Base-by-base conservation (phyloP, 2,113 vertebrate species). In the Tachycineta bicolor region DNA sequence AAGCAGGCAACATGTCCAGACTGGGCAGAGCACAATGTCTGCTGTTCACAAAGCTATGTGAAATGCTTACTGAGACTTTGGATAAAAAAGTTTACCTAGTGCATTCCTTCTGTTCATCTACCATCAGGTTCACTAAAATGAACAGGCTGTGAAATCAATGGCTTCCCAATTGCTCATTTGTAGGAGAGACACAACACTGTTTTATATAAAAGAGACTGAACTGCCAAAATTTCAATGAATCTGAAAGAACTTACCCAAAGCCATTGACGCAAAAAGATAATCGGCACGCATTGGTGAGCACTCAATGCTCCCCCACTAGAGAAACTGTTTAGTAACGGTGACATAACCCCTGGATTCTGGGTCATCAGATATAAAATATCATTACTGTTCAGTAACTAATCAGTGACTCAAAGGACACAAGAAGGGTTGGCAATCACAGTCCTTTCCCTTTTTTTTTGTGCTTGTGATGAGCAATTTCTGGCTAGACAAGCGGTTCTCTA, bases 61-160 rank as follows among this genome's bases (percentile, higher is more conserved):
- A 96, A 95, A 94, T 60, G 75, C 62, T 87, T 92, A 73, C 60
- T 50, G 80, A 96, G 89, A 83, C 62, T 33, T 33, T 37, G 55
- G 77, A 89, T 92, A 77, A 87, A 75, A 74, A 92, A 65, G 86
- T 89, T 81, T 88, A 95, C 88, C 91, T 87, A 71, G 74, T 37
- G 44, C 89, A 92, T 96, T 93, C 75, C 78, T 95, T 91, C 91
- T 96, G 87, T 69, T 97, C 83, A 97, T 70, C 64, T 64, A 91
- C 59, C 67, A 62, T 69, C 85, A 82, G 80, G 53, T 89, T 94
- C 71, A 67, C 60, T 83, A 95, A 93, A 83, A 39, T 4, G 23
- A 93, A 84, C 64, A 83, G 91, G 64, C 71, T 95, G 83, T 83
- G 75, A 97, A 96, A 96, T 91, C 95, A 97, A 81, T 63, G 91